Evolutionary conservation across 2,113 vertebrate species (phyloP).

Genomic region (Vireo altiloquus): DNA sequence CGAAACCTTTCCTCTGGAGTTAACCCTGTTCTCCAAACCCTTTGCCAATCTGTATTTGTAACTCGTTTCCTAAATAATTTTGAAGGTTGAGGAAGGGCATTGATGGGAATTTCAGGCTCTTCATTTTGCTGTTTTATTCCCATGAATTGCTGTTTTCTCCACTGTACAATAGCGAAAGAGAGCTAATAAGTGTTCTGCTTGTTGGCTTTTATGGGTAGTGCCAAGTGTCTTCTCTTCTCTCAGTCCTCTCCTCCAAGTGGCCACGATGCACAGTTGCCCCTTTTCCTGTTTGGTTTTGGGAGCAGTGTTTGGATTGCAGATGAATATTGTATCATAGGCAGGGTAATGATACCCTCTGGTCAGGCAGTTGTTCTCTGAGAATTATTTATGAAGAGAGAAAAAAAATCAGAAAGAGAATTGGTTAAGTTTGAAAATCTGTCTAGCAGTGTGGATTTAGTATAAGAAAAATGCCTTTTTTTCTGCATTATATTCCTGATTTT

Average conservation of each 20-base stretch:
- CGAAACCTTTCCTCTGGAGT: slow-evolving; percentile 45
- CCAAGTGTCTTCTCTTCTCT: neutral
- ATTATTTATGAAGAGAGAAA: neutral
- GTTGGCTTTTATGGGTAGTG: slow-evolving; percentile 1
- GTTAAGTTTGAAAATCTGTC: neutral
- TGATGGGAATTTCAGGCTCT: slow-evolving; percentile 25
- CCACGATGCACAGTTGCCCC: neutral
- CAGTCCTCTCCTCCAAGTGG: neutral
- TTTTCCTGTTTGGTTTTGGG: slow-evolving; percentile 42
- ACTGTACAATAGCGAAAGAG: neutral
- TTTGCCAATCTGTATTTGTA: slow-evolving; percentile 22
- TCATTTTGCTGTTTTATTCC: slow-evolving; percentile 18
- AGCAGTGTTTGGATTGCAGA: neutral
- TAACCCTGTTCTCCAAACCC: slow-evolving; percentile 1
- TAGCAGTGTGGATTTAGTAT: neutral
- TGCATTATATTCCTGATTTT: neutral
- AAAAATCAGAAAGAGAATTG: neutral
- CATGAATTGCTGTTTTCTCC: slow-evolving; percentile 40
- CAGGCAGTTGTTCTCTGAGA: neutral
- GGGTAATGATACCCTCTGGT: neutral
- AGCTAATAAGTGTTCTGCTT: slow-evolving; percentile 34
- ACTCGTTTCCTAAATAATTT: slow-evolving; percentile 32
- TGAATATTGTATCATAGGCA: neutral
- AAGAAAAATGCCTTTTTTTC: neutral
- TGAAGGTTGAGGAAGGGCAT: slow-evolving; percentile 16